Evolutionary conservation across 2,113 vertebrate species (phyloP), one percentile per base, ranked within the genome.

Genomic region (Plectropomus leopardus): DNA sequence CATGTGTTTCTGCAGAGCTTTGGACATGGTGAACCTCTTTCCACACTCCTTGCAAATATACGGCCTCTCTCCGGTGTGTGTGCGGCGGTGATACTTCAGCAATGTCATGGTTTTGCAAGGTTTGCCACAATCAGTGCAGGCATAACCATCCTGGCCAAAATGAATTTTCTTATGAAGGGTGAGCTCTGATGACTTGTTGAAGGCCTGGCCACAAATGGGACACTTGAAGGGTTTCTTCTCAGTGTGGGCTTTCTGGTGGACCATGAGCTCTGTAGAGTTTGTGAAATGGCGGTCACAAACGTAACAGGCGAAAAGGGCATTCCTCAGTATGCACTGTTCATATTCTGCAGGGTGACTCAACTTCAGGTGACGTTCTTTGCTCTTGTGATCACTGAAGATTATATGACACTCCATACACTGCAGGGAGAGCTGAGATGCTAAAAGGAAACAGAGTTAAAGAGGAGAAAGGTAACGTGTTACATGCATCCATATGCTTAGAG

Each of bases 211-310:
- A 50, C 93, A 94, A 45, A 94, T 80, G 1, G 89, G 91, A 87
- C 97, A 97, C 26, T 96, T 95, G 86, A 96, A 98, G 0, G 97
- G 97, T 57, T 94, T 95, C 84, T 94, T 96, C 83, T 97, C 96
- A 0, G 88, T 93, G 92, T 98, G 97, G 65, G 96, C 93, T 10
- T 96, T 96, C 71, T 96, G 97, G 81, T 98, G 97, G 9, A 93
- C 91, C 96, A 96, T 94, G 30, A 98, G 95, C 58, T 97, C 90
- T 0, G 93, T 92, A 1, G 97, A 97, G 86, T 96, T 97, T 86
- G 96, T 96, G 69, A 98, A 98, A 11, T 96, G 94, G 51, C 95
- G 95, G 59, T 97, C 97, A 0, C 97, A 98, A 6, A 97, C 95
- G 0, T 97, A 96, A 68, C 97, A 98, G 6, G 95, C 92, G 48